Conservation (phyloP, 2,888 invertebrate species). For the Latrodectus hesperus region DNA sequence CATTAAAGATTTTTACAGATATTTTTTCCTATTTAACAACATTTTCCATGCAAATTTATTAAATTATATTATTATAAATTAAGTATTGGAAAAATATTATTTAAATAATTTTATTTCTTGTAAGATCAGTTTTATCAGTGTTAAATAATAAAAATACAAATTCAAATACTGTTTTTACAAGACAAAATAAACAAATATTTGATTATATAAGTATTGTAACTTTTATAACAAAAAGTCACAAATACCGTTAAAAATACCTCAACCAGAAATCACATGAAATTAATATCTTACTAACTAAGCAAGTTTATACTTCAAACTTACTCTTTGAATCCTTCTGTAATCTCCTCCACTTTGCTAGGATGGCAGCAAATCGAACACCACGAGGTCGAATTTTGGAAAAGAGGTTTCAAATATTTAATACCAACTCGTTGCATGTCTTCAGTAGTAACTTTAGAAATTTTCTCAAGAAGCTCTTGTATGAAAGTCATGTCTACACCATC, state of each 20-base stretch:
- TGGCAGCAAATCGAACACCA: slow-evolving; percentile 86
- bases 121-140: no score
- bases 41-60: no score
- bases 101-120: no score
- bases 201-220: no score
- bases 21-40: no score
- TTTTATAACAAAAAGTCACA: not conserved
- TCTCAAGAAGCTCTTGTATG: slow-evolving; percentile 77
- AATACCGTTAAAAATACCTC: not conserved
- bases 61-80: no score
- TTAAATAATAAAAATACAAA: no score
- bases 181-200: not conserved
- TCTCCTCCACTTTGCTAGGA: slow-evolving; percentile 83
- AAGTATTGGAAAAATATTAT: no score
- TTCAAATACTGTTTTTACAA: not conserved
- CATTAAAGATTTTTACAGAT: no score
- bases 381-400: slow-evolving; percentile 80
- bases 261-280: not conserved
- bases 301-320: slow-evolving; percentile 73
- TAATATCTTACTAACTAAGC: not conserved
- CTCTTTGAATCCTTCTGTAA: slow-evolving; percentile 82
- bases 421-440: slow-evolving; percentile 82
- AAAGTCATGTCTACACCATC: slow-evolving; percentile 79
- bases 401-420: slow-evolving; percentile 81
- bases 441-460: slow-evolving; percentile 81